phyloP scores from a whole-genome alignment of 2,797 vertebrate species.

The Nothura maculosa region DNA sequence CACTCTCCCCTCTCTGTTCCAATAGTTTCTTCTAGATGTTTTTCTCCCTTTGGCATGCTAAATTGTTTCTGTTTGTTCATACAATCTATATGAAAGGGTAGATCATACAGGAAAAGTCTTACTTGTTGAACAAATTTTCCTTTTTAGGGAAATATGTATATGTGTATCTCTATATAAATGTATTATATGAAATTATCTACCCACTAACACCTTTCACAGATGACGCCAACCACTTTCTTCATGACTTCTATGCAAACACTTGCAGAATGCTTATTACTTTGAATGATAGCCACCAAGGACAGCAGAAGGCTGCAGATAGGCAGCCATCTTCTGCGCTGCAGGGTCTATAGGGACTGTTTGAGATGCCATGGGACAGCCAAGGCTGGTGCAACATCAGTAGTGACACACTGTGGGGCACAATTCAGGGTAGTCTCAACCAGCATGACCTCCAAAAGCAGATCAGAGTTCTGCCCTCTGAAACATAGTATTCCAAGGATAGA shows the following conservation, averaged over 20 bases:
- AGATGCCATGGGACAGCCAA: background rate
- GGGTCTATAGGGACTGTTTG: background rate
- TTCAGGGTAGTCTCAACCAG: background rate
- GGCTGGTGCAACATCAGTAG: background rate
- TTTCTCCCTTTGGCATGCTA: too few relatives aligned
- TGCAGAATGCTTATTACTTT: background rate
- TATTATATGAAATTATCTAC: too few relatives aligned
- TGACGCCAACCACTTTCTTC: background rate
- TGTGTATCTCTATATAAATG: too few relatives aligned
- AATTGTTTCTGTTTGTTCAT: too few relatives aligned
- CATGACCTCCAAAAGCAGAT: background rate
- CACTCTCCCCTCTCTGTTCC: too few relatives aligned
- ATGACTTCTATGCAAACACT: background rate
- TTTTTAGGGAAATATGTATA: background rate
- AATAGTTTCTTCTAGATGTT: too few relatives aligned
- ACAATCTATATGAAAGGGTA: too few relatives aligned
- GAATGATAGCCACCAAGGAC: background rate
- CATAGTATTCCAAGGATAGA: accelerated
- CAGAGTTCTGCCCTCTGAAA: background rate
- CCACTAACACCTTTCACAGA: background rate
- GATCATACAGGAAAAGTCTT: background rate
- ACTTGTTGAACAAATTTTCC: accelerated
- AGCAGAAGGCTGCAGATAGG: background rate
- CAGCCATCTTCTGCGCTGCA: background rate
- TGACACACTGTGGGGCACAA: accelerated